These are phyloP conservation scores for Caenorhabditis briggsae DNA, from an alignment of 1,140 invertebrate species.

Conservation along the genomic window DNA sequence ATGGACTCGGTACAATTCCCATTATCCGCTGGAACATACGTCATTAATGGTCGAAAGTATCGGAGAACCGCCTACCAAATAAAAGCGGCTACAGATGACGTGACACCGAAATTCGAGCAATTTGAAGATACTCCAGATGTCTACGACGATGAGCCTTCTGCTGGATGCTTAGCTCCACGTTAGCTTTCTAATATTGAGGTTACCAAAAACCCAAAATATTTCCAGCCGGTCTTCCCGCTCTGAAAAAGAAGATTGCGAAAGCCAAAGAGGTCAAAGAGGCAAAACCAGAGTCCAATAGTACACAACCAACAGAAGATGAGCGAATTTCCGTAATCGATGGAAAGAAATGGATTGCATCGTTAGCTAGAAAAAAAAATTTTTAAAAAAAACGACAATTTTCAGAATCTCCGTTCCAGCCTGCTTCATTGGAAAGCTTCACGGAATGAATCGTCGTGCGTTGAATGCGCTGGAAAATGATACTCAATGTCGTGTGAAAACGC, in stretches of 20 bases:
- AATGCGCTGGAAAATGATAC: conserved; percentile 23
- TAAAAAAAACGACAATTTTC: not conserved
- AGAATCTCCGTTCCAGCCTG: not conserved
- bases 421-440: not conserved
- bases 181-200: not conserved
- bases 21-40: not conserved
- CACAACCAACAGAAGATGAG: not conserved
- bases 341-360: not conserved
- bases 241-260: not conserved
- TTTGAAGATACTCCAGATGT: conserved; percentile 29
- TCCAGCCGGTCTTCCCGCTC: not conserved
- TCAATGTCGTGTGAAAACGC: not conserved
- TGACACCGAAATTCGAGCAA: too few relatives aligned
- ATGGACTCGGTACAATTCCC: not conserved
- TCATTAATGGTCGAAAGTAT: not conserved
- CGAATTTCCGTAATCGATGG: not conserved
- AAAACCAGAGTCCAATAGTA: not conserved
- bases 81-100: not conserved
- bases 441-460: not conserved
- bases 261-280: not conserved
- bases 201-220: not conserved
- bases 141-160: not conserved
- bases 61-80: not conserved
- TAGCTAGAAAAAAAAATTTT: not conserved
- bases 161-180: not conserved